Evolutionary conservation across 1,140 invertebrate genomes (phyloP), one percentile per base, ranked within the genome.

Genomic region (Ceratosolen solmsi): DNA sequence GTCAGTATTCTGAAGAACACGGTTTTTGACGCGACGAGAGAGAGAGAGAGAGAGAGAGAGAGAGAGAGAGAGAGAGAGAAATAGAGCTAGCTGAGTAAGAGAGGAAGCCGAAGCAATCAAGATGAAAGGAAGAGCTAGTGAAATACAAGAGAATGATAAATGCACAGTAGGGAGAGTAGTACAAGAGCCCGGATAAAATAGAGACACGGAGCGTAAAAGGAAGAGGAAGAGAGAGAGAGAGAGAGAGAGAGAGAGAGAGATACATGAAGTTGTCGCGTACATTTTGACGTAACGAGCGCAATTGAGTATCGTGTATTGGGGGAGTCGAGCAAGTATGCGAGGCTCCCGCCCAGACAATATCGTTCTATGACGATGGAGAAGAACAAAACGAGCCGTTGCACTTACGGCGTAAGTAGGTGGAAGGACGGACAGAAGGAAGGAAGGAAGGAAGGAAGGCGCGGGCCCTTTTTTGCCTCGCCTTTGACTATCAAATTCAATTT

Each of bases 401-500:
- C 79, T 78, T 82, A 80, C 38, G n/a, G 41, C 15, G 38, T 74
- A 82, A 81, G 76, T 81, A 80, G 83, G 41, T 77, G 49, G 82
- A 38, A 56, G 77, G 63, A 54, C n/a, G 63, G 15, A 20, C 11
- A 0, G 36, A 27, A 60, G 15, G 63, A 56, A 71, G 77, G 46
- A 54, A 36, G 63, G 15, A 30, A 33, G 0, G 36, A n/a, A 54
- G 9, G 63, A 30, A 8, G 58, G n/a, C 0, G 36, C 22, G 70
- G 38, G 56, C 80, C 79, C 56, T 54, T 25, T 72, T 36, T 36
- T 60, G 54, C 77, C 15, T 75, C 49, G 17, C 46, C 85, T 63
- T 73, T 84, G 51, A 85, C 82, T 76, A 77, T 82, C 84, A 86
- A 84, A 78, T 82, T 82, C 75, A 82, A 82, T 82, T 82, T 71